phyloP scores from a whole-genome alignment of 30 jellyfish, hydroid and myxozoan species.

The Cassiopea andromeda region DNA sequence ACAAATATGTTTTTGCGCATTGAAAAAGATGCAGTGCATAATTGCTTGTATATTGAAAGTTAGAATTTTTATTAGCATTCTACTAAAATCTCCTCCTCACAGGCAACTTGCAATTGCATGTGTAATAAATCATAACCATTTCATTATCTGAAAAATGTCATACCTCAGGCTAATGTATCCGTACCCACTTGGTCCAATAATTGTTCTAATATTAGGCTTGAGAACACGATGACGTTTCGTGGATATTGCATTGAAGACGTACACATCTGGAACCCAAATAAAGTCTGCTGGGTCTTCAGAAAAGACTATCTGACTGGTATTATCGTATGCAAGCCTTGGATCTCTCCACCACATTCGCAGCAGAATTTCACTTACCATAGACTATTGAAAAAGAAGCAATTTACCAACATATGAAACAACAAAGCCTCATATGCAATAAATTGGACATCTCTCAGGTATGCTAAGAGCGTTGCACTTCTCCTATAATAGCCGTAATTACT shows the following conservation, averaged over 20 bases:
- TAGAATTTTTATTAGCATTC: too few species aligned
- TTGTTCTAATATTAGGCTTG: neutral
- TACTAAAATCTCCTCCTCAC: neutral
- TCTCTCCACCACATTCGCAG: slow-evolving; percentile 62
- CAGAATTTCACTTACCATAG: slow-evolving; percentile 36
- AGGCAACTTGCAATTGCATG: neutral
- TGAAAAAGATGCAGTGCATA: neutral
- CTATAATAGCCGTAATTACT: too few species aligned
- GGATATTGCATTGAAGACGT: slow-evolving; percentile 31
- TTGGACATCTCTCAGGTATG: too few species aligned
- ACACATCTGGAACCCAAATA: slow-evolving; percentile 61
- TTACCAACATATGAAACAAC: too few species aligned
- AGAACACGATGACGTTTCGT: slow-evolving; percentile 35
- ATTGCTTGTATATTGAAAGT: neutral
- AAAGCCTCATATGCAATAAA: too few species aligned
- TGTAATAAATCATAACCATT: neutral
- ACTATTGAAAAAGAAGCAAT: slow-evolving; percentile 3
- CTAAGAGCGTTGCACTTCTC: too few species aligned
- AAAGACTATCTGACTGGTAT: neutral
- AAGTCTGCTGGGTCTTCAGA: slow-evolving; percentile 23
- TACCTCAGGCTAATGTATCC: slow-evolving; percentile 36
- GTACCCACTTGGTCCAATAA: slow-evolving; percentile 50
- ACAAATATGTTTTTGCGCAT: too few species aligned
- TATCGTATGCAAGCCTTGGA: slow-evolving; percentile 46
- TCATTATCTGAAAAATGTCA: neutral